Base-by-base conservation (phyloP, 2,113 vertebrate species). In the Strix aluco region DNA sequence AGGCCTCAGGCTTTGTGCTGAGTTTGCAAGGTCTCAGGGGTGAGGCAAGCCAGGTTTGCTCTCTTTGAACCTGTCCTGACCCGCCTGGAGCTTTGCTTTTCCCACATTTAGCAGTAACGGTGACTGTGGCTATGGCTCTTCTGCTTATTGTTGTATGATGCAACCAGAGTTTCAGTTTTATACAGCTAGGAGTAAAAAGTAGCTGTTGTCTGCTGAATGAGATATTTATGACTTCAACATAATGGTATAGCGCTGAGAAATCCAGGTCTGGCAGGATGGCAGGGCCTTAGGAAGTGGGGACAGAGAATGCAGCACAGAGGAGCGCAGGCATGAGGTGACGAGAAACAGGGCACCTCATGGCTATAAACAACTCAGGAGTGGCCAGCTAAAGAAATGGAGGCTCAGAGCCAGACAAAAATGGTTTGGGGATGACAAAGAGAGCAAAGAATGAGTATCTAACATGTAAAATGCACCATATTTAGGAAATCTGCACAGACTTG, bases 61-160 rank as follows among this genome's bases (percentile, higher is more conserved):
- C 5, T 10, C 57, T 30, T 26, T 10, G 55, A 26, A 1, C 49
- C 6, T 10, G 7, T 32, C 26, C 26, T 49, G 30, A 40, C 17
- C n/a, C 23, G 13, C 49, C 58, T 21, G n/a, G 18, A 71, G 27
- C 4, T 46, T n/a, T 22, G 6, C 22, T 65, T 62, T 23, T 1
- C 10, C 3, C 27, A 22, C 13, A 36, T 34, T 32, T 12, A 11
- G 27, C 72, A 70, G 21, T 9, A 4, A 65, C 10, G 10, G 21
- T 10, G 38, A 4, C 4, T 2, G 1, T 15, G 38, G 13, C 70
- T 10, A 0, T 6, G 55, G 55, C 11, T 55, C 32, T 30, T 14
- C 8, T 36, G 15, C 46, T 40, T 14, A 26, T 13, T 19, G 0
- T 0, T 17, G 59, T 2, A 1, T 7, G 4, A 15, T 26, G 32